Evolutionary conservation across 2,888 invertebrate genomes (phyloP), one percentile per base, ranked within the genome.

Genomic region (Copidosoma aretas): DNA sequence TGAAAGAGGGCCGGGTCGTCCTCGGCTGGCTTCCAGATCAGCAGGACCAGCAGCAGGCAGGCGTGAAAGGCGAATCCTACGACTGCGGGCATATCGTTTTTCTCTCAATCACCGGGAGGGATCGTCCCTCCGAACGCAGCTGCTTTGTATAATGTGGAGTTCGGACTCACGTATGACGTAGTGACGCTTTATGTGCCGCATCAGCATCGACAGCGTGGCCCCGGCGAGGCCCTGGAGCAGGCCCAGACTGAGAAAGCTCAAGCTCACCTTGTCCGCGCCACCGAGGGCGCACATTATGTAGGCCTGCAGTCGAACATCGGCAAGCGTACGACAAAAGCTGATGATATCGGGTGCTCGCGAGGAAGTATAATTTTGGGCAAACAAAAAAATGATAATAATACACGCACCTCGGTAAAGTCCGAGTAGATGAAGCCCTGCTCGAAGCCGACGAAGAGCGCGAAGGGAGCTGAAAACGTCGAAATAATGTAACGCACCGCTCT

Each of bases 341-440:
- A n/a, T n/a, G n/a, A n/a, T n/a, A n/a, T n/a, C n/a, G n/a, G n/a
- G 2, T 15, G 17, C 17, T 1, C 3, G 43, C 3, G 17, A 46
- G 43, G 15, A 12, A 17, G 15, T 8, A 46, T 2, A 46, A 46
- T 10, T 41, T 41, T 41, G n/a, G n/a, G 4, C 22, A 54, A 24
- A 54, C 5, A 58, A 25, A 46, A 39, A 10, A 43, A 49, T 8
- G 12, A 15, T 8, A 17, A 15, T 0, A 15, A 41, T 24, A 8
- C 15, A 24, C 64, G 24, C 3, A 91, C 93, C 87, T 92, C 90
- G 80, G 92, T 89, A 82, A 93, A 93, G 78, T 93, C 93, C 12
- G 91, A 90, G 80, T 91, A 89, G 86, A 94, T 92, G 81, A 93
- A 93, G 74, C 92, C 93, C 84, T 93, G 93, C 82, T 93, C 93